These are phyloP conservation scores for Pseudopleuronectes americanus DNA, from an alignment of 2,797 vertebrate genomes.

Conservation along the genomic window DNA sequence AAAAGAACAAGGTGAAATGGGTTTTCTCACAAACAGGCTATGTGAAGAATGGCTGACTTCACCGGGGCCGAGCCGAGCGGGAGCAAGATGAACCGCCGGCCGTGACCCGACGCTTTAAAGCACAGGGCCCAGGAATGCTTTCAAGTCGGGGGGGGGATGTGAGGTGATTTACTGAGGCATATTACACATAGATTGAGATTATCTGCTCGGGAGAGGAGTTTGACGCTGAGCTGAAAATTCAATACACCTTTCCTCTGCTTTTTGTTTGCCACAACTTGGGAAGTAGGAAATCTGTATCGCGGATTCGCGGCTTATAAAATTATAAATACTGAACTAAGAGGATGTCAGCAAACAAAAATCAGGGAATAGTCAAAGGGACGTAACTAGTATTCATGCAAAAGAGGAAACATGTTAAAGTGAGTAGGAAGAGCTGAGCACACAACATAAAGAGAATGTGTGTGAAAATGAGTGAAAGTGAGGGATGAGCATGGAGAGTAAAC, in stretches of 20 bases:
- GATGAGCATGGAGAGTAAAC: constrained; percentile 25
- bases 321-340: constrained; percentile 6
- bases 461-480: constrained; percentile 32
- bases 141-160: constrained; percentile 34
- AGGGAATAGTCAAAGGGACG: neutral
- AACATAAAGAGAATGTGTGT: neutral
- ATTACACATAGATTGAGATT: constrained; percentile 24
- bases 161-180: constrained; percentile 35
- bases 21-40: constrained; percentile 52
- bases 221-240: constrained; percentile 24
- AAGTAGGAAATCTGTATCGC: neutral
- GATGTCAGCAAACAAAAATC: constrained; percentile 2
- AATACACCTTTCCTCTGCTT: constrained; percentile 27
- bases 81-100: constrained; percentile 34
- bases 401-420: too few species aligned
- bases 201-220: constrained; percentile 21
- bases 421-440: neutral
- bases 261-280: constrained; percentile 1
- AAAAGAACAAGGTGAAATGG: constrained; percentile 67
- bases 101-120: constrained; percentile 43
- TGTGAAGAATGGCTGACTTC: constrained; percentile 63
- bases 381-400: neutral
- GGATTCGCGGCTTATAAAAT: neutral
- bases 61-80: constrained; percentile 8
- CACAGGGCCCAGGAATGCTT: constrained; percentile 52